Evolutionary conservation across 2,113 vertebrate genomes (phyloP).

Genomic region (Tonatia bakeri): DNA sequence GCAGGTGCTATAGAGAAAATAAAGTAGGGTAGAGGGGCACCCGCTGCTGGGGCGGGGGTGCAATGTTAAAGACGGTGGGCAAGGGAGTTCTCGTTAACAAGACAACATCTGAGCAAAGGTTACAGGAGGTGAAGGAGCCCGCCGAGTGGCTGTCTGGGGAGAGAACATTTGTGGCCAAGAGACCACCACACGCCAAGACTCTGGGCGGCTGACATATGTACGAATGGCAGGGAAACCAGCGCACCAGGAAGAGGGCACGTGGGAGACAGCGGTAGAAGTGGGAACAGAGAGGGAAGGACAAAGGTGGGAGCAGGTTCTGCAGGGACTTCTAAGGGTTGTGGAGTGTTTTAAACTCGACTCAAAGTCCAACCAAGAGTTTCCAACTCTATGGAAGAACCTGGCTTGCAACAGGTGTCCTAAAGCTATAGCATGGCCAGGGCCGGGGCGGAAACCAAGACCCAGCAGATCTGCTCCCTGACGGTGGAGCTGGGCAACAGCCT

Average conservation of each 20-base stretch:
- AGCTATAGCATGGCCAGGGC: not conserved
- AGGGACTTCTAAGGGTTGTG: not conserved
- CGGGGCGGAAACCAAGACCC: not conserved
- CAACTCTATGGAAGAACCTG: not conserved
- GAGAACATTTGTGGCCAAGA: not conserved
- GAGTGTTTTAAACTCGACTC: not conserved
- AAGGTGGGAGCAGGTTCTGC: too few species aligned
- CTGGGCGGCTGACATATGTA: not conserved
- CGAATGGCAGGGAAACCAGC: not conserved
- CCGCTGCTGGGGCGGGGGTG: not conserved
- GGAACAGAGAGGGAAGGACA: not conserved
- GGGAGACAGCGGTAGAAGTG: not conserved
- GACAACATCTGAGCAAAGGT: not conserved
- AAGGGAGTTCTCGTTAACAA: not conserved
- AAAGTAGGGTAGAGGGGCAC: not conserved
- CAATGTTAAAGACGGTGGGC: not conserved
- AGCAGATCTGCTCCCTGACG: not conserved
- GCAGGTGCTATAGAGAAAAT: not conserved
- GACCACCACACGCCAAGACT: not conserved
- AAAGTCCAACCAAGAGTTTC: not conserved
- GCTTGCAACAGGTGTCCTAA: not conserved
- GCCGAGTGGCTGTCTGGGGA: not conserved
- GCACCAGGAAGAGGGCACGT: rapidly evolving
- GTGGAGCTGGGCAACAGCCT: not conserved
- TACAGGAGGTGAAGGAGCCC: not conserved